Conservation (phyloP, 2,113 vertebrate genomes). For the Oxyruncus cristatus region DNA sequence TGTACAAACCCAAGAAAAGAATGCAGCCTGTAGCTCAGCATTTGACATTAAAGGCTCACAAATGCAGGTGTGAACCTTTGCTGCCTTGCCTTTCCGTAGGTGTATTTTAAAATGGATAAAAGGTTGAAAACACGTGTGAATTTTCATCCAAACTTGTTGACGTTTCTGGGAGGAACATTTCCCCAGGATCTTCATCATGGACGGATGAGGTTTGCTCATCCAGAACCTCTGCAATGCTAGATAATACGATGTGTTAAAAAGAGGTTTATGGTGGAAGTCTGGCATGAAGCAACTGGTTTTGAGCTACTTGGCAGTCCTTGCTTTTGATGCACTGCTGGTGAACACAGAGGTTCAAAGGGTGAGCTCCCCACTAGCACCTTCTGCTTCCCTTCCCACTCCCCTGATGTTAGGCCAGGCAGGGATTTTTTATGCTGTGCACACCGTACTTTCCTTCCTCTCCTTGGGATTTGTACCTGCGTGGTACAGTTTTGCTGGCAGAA, state of each 20-base stretch:
- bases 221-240: not conserved
- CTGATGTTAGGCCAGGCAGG: not conserved
- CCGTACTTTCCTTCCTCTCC: not conserved
- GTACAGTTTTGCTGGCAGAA: slow-evolving; percentile 21
- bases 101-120: not conserved
- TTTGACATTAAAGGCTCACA: slow-evolving; percentile 12
- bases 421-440: not conserved
- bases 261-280: not conserved
- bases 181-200: not conserved
- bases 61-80: slow-evolving; percentile 11
- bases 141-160: slow-evolving; percentile 20
- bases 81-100: not conserved
- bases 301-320: slow-evolving; percentile 3
- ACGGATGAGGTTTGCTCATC: not conserved
- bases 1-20: not conserved
- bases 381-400: not conserved
- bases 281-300: not conserved
- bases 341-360: not conserved
- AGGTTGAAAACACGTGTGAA: not conserved
- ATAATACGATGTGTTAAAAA: not conserved
- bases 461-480: slow-evolving; percentile 18
- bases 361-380: not conserved
- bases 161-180: not conserved
- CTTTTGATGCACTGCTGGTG: not conserved
- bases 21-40: slow-evolving; percentile 1